These are phyloP conservation scores for Anniella stebbinsi DNA, from an alignment of 2,797 vertebrate genomes.

Conservation along the genomic window DNA sequence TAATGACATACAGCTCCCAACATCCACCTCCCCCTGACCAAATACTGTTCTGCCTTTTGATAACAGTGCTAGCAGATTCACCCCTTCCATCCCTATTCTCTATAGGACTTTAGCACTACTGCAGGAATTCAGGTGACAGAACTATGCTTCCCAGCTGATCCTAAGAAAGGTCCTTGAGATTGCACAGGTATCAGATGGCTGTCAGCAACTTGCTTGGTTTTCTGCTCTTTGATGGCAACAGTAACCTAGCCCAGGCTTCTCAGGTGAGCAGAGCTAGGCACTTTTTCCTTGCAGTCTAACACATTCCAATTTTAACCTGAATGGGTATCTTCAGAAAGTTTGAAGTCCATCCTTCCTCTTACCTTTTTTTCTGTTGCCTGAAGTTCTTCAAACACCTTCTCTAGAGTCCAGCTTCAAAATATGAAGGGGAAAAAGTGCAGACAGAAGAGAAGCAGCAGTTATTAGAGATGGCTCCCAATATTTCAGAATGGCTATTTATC, in stretches of 20 bases:
- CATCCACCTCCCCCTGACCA: background rate
- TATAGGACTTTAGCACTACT: background rate
- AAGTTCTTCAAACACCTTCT: slow-evolving; percentile 97
- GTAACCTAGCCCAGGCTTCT: background rate
- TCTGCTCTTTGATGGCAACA: background rate
- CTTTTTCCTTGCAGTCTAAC: background rate
- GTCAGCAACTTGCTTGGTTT: background rate
- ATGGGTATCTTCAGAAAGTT: background rate
- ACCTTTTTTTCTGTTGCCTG: slow-evolving; percentile 95
- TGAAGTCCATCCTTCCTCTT: background rate
- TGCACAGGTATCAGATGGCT: background rate
- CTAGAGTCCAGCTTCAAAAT: slow-evolving; percentile 91
- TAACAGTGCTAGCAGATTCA: background rate
- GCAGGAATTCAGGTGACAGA: background rate
- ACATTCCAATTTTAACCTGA: background rate
- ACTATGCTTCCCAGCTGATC: background rate
- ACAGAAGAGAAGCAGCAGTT: background rate
- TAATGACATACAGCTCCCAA: too few species aligned
- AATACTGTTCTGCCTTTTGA: background rate
- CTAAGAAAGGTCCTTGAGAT: background rate
- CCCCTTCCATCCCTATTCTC: background rate
- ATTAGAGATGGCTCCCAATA: slow-evolving; percentile 22
- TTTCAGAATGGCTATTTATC: background rate
- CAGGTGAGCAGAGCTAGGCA: background rate
- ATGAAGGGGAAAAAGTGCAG: slow-evolving; percentile 48